Base-by-base conservation (phyloP, 2,888 invertebrate genomes). In the Pachliopta kotzebuea region DNA sequence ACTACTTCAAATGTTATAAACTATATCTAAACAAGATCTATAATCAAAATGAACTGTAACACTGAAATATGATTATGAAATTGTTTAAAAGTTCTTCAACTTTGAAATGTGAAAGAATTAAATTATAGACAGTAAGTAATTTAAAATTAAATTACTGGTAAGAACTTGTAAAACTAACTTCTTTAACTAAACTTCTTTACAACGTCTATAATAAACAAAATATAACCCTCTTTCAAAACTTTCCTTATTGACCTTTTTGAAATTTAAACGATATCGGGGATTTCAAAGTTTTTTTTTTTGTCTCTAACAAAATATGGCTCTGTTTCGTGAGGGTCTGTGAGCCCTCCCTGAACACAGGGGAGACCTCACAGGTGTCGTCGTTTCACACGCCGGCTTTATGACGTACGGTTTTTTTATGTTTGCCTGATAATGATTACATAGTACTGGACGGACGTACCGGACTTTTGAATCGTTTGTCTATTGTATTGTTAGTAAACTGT, bases 381-480 rank as follows among this genome's bases (percentile, higher is more conserved):
- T 73, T 90, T 90, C 90, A 90, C 90, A 90, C 89, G 74, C 75
- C 76, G 73, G 70, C 80, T 85, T 84, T 86, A 88, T 85, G 85
- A 86, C 81, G 78, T 77, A 83, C 86, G 83, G n/a, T 59, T 63
- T 88, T 82, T 87, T 86, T 37, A 37, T 37, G 85, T 85, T 83
- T 77, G 81, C 78, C 78, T 83, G 72, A 79, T 85, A 85, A 88
- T 88, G 82, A 83, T 80, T 81, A 73, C 56, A 66, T 71, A 67
- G 65, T 66, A 65, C 65, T 20, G 45, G 9, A 23, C 67, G 37
- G 37, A 37, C 37, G 37, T 37, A 56, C 54, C 49, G 60, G 60
- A 63, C 57, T 56, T 42, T 65, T 59, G 49, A 58, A 62, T 72
- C 70, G 68, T 64, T 29, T 56, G 68, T 67, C 73, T 70, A 57